phyloP scores from a whole-genome alignment of 2,888 invertebrate genomes.

The Orthonychiurus folsomi region DNA sequence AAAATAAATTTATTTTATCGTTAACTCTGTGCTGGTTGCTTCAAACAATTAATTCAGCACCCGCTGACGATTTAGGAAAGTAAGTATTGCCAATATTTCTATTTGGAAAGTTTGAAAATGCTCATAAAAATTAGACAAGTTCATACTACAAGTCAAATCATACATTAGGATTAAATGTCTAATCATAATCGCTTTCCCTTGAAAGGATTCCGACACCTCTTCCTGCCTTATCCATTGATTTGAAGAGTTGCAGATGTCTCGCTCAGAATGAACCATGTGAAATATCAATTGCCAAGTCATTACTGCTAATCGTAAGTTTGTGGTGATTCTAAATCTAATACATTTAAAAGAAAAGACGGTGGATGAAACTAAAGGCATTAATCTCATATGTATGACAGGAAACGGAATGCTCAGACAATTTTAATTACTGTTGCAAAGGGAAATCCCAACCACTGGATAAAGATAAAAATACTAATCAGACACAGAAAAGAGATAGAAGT shows the following conservation, averaged over 20 bases:
- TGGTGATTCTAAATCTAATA: neutral
- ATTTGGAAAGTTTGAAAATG: no score
- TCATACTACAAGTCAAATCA: no score
- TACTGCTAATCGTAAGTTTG: slow-evolving; percentile 23
- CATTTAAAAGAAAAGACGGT: neutral
- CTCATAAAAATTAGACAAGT: no score
- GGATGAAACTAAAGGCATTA: neutral
- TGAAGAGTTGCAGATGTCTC: slow-evolving; percentile 19
- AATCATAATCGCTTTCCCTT: no score
- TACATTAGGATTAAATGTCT: no score
- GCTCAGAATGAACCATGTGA: slow-evolving; percentile 21
- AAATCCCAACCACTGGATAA: neutral
- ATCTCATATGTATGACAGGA: no score
- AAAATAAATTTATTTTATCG: no score
- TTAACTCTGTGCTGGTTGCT: no score
- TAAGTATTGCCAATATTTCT: no score
- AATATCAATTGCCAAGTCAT: slow-evolving; percentile 26
- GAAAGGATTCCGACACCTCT: neutral
- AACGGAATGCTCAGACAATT: neutral
- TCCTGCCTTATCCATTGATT: slow-evolving; percentile 13
- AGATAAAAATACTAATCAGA: neutral
- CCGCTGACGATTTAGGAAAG: no score
- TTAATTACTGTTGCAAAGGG: neutral
- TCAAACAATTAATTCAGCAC: no score
- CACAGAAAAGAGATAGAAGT: neutral